These are phyloP conservation scores for Accipiter cooperii DNA, from an alignment of 2,113 vertebrate genomes.

Conservation along the genomic window DNA sequence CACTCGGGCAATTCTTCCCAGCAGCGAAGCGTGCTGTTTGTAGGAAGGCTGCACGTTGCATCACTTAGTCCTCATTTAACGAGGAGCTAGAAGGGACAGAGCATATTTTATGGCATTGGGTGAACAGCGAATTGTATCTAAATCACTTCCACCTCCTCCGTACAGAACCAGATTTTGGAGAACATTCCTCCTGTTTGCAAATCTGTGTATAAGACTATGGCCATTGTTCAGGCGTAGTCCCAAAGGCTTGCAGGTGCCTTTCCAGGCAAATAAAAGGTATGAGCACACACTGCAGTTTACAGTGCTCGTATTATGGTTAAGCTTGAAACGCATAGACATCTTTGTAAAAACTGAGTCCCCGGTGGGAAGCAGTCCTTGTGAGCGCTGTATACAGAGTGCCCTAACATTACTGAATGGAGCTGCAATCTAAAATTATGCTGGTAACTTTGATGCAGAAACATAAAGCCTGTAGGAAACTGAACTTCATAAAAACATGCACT, in stretches of 20 bases:
- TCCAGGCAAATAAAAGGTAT: neutral
- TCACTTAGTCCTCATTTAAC: neutral
- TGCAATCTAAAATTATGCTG: neutral
- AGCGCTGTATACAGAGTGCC: neutral
- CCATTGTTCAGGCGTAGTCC: rapidly evolving
- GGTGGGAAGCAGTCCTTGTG: neutral
- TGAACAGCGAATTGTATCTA: rapidly evolving
- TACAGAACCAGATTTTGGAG: neutral
- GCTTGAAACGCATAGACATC: neutral
- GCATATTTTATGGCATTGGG: neutral
- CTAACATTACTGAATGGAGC: neutral
- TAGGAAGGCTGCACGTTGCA: neutral
- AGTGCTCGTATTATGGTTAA: neutral
- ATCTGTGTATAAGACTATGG: rapidly evolving
- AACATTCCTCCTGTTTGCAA: neutral
- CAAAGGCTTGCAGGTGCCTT: neutral
- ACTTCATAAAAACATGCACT: slow-evolving; percentile 26
- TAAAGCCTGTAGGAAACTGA: slow-evolving; percentile 1
- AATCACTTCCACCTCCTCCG: neutral
- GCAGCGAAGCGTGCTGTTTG: neutral
- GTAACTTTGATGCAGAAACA: neutral
- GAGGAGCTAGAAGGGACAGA: neutral
- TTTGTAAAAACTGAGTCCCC: neutral
- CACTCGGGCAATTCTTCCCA: neutral
- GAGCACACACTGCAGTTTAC: neutral